phyloP scores from a whole-genome alignment of 2,797 vertebrate species.

The Emys orbicularis region DNA sequence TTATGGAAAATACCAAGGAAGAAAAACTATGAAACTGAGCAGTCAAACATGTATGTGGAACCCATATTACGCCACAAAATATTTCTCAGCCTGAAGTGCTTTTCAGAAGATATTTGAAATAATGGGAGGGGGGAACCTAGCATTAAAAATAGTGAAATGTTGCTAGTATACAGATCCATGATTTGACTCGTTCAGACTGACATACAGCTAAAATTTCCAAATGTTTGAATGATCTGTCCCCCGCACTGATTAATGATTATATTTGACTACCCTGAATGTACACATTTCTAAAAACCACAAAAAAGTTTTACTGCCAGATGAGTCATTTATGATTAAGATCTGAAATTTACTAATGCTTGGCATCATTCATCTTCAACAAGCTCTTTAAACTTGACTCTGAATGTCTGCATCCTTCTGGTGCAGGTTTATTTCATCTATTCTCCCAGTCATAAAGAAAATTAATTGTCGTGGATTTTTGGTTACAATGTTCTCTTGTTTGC shows the following conservation, averaged over 20 bases:
- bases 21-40: not conserved
- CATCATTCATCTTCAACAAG: not conserved
- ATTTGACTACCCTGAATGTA: constrained; percentile 9
- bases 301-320: constrained; percentile 6
- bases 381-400: not conserved
- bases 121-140: not conserved
- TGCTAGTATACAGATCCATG: not conserved
- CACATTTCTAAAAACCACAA: not conserved
- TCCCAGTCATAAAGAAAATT: not conserved
- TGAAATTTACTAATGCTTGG: constrained; percentile 4
- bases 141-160: not conserved
- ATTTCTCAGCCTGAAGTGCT: not conserved
- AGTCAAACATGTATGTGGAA: not conserved
- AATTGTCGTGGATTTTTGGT: not conserved
- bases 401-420: not conserved
- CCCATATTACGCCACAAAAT: not conserved
- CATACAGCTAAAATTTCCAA: not conserved
- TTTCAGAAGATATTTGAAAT: not conserved
- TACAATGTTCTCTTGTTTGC: not conserved
- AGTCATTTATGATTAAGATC: constrained; percentile 24
- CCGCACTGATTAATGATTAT: constrained; percentile 1
- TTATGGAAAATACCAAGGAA: not conserved
- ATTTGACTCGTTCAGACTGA: constrained; percentile 21
- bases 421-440: not conserved
- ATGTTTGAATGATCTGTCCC: not conserved